phyloP scores from a whole-genome alignment of 2,113 vertebrate genomes.

The Onychorhynchus coronatus region DNA sequence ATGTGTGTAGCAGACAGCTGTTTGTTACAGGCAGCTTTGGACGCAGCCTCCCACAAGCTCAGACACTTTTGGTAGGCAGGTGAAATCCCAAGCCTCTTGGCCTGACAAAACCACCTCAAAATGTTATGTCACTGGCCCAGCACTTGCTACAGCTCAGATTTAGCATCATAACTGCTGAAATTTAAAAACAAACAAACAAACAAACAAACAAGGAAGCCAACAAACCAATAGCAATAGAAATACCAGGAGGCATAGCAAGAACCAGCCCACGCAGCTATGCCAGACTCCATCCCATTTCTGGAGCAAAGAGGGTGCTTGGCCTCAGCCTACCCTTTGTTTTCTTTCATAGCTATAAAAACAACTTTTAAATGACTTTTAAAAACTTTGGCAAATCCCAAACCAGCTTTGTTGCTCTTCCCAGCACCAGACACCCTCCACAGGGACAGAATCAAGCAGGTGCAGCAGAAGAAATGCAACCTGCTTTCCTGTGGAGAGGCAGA shows the following conservation, averaged over 20 bases:
- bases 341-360: background rate
- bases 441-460: background rate
- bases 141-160: background rate
- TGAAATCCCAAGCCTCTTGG: background rate
- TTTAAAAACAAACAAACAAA: background rate
- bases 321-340: background rate
- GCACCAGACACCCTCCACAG: background rate
- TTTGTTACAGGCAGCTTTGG: background rate
- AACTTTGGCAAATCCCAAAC: background rate
- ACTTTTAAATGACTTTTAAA: background rate
- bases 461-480: background rate
- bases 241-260: background rate
- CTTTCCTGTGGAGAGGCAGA: background rate
- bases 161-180: background rate
- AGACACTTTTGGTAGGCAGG: background rate
- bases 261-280: fast-evolving
- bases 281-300: background rate
- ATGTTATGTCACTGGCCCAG: background rate
- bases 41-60: background rate
- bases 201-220: background rate
- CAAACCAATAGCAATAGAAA: background rate
- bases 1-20: background rate
- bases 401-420: background rate
- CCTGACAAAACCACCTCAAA: background rate
- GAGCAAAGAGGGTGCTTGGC: background rate